Evolutionary conservation across 2,888 invertebrate genomes (phyloP).

Genomic region (Aphrophora alni): DNA sequence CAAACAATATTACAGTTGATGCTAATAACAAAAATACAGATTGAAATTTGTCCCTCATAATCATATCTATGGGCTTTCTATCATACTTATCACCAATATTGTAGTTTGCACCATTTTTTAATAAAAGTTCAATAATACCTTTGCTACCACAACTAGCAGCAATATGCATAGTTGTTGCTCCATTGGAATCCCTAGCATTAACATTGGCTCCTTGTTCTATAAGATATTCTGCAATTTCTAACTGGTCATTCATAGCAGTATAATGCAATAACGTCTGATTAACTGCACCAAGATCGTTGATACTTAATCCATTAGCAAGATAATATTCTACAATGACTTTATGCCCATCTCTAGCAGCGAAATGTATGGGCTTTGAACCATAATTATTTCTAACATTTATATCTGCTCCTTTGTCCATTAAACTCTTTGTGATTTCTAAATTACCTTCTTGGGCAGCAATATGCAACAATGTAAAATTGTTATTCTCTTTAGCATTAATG

Average conservation of each 20-base stretch:
- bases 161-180: constrained; percentile 25
- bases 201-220: no score
- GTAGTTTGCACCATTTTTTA: constrained; percentile 38
- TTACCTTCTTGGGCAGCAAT: constrained; percentile 9
- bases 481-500: not conserved
- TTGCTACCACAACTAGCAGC: constrained; percentile 34
- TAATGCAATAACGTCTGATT: constrained; percentile 42
- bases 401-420: constrained; percentile 40
- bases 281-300: constrained; percentile 28
- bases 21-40: not conserved
- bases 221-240: no score
- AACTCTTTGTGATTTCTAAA: constrained; percentile 21
- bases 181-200: no score
- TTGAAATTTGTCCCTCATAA: no score
- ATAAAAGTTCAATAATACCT: constrained; percentile 21
- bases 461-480: not conserved
- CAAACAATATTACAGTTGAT: not conserved
- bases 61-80: constrained; percentile 39
- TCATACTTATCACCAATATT: constrained; percentile 21
- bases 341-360: constrained; percentile 41
- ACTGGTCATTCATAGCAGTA: constrained; percentile 38
- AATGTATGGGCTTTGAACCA: constrained; percentile 45
- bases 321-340: constrained; percentile 42
- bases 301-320: constrained; percentile 42
- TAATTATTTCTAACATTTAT: constrained; percentile 39